Evolutionary conservation across 1,140 invertebrate genomes (phyloP), one percentile per base, ranked within the genome.

Genomic region (Drosophila sp.): DNA sequence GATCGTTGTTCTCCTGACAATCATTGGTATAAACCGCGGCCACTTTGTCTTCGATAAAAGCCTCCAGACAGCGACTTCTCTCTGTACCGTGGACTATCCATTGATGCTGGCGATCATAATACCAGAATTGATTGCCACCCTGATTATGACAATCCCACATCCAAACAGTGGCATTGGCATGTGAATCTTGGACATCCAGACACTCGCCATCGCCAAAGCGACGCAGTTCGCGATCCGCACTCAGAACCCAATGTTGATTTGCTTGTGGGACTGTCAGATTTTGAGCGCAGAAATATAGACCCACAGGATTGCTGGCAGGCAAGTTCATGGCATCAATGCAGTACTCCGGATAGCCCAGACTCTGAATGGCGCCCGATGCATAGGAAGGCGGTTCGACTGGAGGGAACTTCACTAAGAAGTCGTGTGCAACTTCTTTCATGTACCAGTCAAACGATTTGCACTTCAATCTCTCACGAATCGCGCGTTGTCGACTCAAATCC

Each of bases 381-480:
- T 94, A 94, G 72, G 95, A 93, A 2, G 94, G 94, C 0, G 96
- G 96, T 67, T 97, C 96, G 0, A 97, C 92, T 0, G 96, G 95
- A 8, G 97, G 97, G 90, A 97, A 97, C 48, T 94, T 94, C 54
- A 94, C 93, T 0, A 94, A 91, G 6, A 97, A 93, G 90, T 97
- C 97, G 91, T 96, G 96, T 0, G 97, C 96, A 9, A 97, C 93
- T 48, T 95, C 94, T 41, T 96, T 94, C 93, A 97, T 96, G 75
- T 96, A 97, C 97, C 97, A 97, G 62, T 96, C 95, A 82, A 97
- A 97, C 0, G 95, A 92, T 89, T 96, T 97, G 89, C 97, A 97
- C 7, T 96, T 93, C 0, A 97, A 92, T 43, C 93, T 94, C 69
- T 95, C 89, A 7, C 96, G 86, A 5, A 97, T 92, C 0, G 93